Conservation (phyloP, 1,140 invertebrate species). For the Penaeus chinensis region DNA sequence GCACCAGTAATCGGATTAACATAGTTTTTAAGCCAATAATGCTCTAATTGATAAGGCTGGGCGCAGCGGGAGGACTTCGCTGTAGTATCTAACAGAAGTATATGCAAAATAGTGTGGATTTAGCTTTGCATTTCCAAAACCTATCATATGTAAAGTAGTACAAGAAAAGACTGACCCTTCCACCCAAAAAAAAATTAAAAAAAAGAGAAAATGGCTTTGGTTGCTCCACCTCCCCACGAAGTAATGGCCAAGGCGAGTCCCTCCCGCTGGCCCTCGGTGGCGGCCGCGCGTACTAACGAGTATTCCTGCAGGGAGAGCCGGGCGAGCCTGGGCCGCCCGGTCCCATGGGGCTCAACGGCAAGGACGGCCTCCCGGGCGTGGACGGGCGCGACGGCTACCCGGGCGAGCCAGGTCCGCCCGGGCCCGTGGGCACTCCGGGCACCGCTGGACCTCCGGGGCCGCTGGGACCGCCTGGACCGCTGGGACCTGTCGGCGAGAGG, state of each 20-base stretch:
- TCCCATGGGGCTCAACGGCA: conserved; percentile 81
- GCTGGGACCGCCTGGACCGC: conserved; percentile 70
- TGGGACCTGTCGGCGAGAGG: conserved; percentile 77
- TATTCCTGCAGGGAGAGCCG: conserved; percentile 81
- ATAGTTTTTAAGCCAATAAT: too few species aligned
- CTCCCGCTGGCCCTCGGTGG: background rate
- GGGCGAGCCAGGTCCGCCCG: conserved; percentile 79
- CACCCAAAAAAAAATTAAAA: too few species aligned
- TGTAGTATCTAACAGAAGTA: background rate
- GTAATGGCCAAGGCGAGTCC: conserved; percentile 13
- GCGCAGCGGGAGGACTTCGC: background rate
- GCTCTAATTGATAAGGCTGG: too few species aligned
- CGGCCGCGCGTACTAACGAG: background rate
- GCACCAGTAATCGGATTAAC: too few species aligned
- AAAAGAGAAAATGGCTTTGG: too few species aligned
- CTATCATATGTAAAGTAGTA: too few species aligned
- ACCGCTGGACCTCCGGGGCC: conserved; percentile 76
- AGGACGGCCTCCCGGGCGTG: conserved; percentile 83
- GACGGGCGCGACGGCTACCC: conserved; percentile 72
- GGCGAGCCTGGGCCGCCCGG: conserved; percentile 90
- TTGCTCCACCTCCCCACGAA: background rate
- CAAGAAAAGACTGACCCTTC: too few species aligned
- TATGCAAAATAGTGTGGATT: too few species aligned
- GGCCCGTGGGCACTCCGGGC: conserved; percentile 75
- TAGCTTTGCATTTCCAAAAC: too few species aligned